Base-by-base conservation (phyloP, 2,888 invertebrate species). In the Nymphalis polychloros region DNA sequence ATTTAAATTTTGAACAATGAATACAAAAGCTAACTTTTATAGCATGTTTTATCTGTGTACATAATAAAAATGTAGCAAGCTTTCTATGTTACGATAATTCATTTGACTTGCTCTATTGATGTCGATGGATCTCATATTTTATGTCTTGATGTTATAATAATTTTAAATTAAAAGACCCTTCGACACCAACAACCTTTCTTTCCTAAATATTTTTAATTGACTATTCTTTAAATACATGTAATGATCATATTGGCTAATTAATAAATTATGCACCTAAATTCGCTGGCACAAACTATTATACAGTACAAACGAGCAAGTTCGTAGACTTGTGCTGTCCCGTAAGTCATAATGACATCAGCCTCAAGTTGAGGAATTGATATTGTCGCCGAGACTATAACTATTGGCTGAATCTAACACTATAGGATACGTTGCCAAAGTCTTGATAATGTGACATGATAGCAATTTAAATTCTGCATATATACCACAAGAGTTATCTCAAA, bases 81-180 rank as follows among this genome's bases (percentile, higher is more conserved):
- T 80, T 80, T 78, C 77, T 76, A 75, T 87, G 81, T 84, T 79
- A 84, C 81, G 82, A 86, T 84, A 85, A 90, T 92, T 92, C 92
- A 92, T 92, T 92, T 92, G 92, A 92, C 92, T 92, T 92, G 92
- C 89, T 87, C 82, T 79, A 63, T 77, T 84, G 88, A 84, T 88
- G 89, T 88, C 89, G 87, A 87, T 82, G 89, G 89, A 79, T 88
- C 84, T 73, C 68, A 72, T 72, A 52, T 74, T 77, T 57, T 59
- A 16, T 59, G 27, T 68, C 80, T 79, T 81, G 72, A 80, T 81
- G 75, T 82, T 81, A 79, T 80, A 81, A 81, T 81, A 82, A 84
- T 80, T 80, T 75, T 79, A 16, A 35, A 10, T 19, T 17, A 13
- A 75, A 80, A 76, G 84, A 87, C 83, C 89, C 88, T 86, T 89